Evolutionary conservation across 1,140 invertebrate species (phyloP).

Genomic region (Acromyrmex echinatior): DNA sequence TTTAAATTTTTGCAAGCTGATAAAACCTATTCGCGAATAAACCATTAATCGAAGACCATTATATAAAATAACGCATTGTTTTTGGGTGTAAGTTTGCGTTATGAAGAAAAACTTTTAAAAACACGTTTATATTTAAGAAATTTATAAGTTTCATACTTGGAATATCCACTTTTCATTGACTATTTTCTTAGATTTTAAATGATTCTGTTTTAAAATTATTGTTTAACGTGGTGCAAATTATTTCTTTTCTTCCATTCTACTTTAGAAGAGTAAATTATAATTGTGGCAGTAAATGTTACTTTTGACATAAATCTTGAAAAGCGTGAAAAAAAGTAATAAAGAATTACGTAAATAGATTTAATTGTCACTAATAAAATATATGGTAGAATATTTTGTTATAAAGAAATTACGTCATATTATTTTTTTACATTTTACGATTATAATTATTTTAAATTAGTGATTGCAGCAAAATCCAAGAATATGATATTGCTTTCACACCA

Average conservation of each 20-base stretch:
- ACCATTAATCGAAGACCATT: not conserved
- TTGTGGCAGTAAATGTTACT: not conserved
- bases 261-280: not conserved
- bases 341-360: conserved; percentile 9
- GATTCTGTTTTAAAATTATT: not conserved
- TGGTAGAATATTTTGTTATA: not conserved
- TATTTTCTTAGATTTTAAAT: not conserved
- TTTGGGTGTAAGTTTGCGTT: conserved; percentile 10
- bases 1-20: not conserved
- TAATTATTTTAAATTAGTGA: conserved; percentile 6
- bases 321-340: not conserved
- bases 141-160: not conserved
- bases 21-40: conserved; percentile 24
- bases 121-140: not conserved
- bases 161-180: not conserved
- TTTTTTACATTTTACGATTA: conserved; percentile 5
- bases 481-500: not conserved
- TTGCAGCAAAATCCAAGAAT: not conserved
- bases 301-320: not conserved
- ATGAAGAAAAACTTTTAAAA: not conserved
- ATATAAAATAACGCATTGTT: not conserved
- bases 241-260: not conserved
- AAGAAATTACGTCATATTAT: not conserved
- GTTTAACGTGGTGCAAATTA: not conserved
- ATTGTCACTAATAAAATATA: not conserved